These are phyloP conservation scores for Pseudococcus jackbeardsleyi DNA, from an alignment of 2,888 invertebrate species.

Conservation along the genomic window DNA sequence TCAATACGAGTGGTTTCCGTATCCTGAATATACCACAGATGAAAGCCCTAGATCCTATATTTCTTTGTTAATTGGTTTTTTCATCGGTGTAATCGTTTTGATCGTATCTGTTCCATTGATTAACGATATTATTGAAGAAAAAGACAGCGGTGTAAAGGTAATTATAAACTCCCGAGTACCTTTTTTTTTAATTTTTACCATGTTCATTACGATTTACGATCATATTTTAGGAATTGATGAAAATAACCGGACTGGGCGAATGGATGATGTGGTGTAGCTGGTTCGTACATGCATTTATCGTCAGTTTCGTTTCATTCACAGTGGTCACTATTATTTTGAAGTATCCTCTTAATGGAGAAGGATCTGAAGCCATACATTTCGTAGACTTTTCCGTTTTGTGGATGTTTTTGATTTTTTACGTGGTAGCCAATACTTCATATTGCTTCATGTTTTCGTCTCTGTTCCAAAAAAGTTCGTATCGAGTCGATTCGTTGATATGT, in stretches of 20 bases:
- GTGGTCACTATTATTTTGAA: constrained; percentile 20
- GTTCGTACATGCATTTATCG: constrained; percentile 35
- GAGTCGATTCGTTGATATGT: not conserved
- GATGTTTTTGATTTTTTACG: constrained; percentile 44
- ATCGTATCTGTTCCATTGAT: constrained; percentile 9
- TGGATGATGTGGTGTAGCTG: constrained; percentile 54
- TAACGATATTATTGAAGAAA: constrained; percentile 29
- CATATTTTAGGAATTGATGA: constrained; percentile 53
- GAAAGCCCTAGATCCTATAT: not conserved
- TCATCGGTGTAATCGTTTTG: not conserved
- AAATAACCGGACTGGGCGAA: constrained; percentile 53
- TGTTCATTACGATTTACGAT: not conserved
- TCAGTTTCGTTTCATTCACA: constrained; percentile 1
- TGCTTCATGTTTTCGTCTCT: constrained; percentile 53
- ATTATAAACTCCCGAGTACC: not conserved
- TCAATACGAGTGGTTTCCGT: not conserved
- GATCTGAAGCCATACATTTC: constrained; percentile 14
- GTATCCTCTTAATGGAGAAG: not conserved
- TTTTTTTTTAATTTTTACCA: not conserved
- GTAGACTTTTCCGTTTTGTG: constrained; percentile 14
- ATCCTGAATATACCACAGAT: not conserved
- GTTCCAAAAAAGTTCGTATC: constrained; percentile 50
- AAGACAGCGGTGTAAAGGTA: constrained; percentile 26
- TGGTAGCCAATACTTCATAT: constrained; percentile 38
- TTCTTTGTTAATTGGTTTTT: not conserved